These are phyloP conservation scores for Gymnosoma rotundatum DNA, from an alignment of 2,888 invertebrate species.

Conservation along the genomic window DNA sequence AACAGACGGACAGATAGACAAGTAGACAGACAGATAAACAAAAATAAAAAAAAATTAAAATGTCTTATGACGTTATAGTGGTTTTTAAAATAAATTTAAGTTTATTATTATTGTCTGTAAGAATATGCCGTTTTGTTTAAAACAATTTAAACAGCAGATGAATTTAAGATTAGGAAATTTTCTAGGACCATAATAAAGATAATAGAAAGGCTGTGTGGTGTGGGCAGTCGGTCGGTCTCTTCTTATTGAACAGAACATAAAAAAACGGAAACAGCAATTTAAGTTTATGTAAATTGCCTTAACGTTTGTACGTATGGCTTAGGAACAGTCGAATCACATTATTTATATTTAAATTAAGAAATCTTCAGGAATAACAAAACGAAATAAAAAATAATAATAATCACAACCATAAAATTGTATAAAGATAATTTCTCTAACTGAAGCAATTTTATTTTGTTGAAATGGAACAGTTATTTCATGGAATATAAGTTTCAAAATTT, in stretches of 20 bases:
- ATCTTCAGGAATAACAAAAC: neutral
- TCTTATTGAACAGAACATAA: neutral
- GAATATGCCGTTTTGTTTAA: constrained; percentile 25
- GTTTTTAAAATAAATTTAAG: constrained; percentile 5
- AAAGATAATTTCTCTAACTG: too few species aligned
- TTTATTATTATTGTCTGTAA: constrained; percentile 4
- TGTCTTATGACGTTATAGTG: neutral
- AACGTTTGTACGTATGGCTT: neutral
- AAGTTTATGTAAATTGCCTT: constrained; percentile 53
- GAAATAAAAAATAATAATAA: neutral
- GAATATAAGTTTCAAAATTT: too few species aligned
- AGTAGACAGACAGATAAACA: constrained; percentile 9
- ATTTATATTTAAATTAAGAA: constrained; percentile 9
- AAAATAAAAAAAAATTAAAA: neutral
- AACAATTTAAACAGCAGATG: constrained; percentile 42
- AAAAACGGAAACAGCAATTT: constrained; percentile 63
- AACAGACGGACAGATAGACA: neutral
- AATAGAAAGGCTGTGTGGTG: constrained; percentile 1
- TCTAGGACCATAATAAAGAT: constrained; percentile 9
- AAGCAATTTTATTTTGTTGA: too few species aligned
- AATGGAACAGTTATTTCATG: too few species aligned
- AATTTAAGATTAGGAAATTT: constrained; percentile 38
- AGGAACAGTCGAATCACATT: neutral
- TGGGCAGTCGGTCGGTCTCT: neutral
- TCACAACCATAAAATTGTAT: too few species aligned